These are phyloP conservation scores for Axea sp. DNA, from an alignment of 2,888 invertebrate species.

Conservation along the genomic window DNA sequence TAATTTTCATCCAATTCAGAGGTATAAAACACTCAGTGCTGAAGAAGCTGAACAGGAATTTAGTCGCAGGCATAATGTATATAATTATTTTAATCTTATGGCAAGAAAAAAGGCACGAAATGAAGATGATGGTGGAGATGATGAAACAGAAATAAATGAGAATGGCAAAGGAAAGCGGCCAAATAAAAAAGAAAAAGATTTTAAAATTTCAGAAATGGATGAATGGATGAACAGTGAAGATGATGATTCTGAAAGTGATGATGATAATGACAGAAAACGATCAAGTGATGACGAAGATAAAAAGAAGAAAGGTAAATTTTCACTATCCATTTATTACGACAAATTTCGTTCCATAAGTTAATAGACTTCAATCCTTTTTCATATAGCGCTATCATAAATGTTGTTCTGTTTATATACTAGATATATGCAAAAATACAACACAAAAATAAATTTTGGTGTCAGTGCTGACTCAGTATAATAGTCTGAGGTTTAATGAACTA, in stretches of 20 bases:
- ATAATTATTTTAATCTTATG: conserved; percentile 98
- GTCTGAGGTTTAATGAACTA: too few relatives aligned
- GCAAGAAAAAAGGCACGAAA: conserved; percentile 91
- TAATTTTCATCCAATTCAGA: conserved; percentile 92
- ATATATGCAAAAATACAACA: too few relatives aligned
- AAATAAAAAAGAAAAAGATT: conserved; percentile 81
- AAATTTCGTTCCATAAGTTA: too few relatives aligned
- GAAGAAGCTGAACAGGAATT: conserved; percentile 99
- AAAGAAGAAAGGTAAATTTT: conserved; percentile 83
- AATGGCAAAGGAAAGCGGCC: conserved; percentile 67
- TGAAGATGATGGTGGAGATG: conserved; percentile 82
- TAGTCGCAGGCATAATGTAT: conserved; percentile 94
- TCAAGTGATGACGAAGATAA: conserved; percentile 83
- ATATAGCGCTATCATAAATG: too few relatives aligned
- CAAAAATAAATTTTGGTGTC: too few relatives aligned
- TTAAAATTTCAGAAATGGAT: conserved; percentile 96
- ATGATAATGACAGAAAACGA: conserved; percentile 81
- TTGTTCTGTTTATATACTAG: too few relatives aligned
- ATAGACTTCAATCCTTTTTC: too few relatives aligned
- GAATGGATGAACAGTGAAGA: conserved; percentile 92
- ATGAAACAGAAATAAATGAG: conserved; percentile 85
- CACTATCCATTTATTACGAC: too few relatives aligned
- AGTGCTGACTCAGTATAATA: too few relatives aligned
- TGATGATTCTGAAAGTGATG: conserved; percentile 87
- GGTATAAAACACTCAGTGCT: conserved; percentile 95